phyloP scores from a whole-genome alignment of 2,113 vertebrate genomes.

The Misgurnus anguillicaudatus region DNA sequence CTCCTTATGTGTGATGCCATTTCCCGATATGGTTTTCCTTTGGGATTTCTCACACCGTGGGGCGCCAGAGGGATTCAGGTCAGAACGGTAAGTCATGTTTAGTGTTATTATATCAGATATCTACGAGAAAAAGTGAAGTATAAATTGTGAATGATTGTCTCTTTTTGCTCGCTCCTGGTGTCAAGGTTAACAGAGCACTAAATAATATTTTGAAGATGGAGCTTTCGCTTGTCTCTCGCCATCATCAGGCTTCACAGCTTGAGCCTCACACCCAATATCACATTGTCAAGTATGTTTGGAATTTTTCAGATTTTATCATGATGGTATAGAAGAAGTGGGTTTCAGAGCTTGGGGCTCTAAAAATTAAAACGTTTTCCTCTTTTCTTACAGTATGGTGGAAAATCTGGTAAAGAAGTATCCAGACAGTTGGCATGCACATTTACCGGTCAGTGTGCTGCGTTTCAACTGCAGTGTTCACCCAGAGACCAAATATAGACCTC shows the following conservation, averaged over 20 bases:
- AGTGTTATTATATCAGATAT: neutral
- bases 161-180: neutral
- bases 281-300: constrained; percentile 64
- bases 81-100: constrained; percentile 31
- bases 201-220: constrained; percentile 59
- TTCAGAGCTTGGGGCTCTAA: too few relatives aligned
- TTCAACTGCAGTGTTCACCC: constrained; percentile 68
- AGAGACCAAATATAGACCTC: constrained; percentile 63
- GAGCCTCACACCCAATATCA: constrained; percentile 64
- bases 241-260: constrained; percentile 63
- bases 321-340: neutral
- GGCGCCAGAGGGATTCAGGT: constrained; percentile 25
- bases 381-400: constrained; percentile 62
- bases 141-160: neutral
- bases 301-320: neutral
- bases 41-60: constrained; percentile 64
- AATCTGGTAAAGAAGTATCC: constrained; percentile 62
- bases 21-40: constrained; percentile 66
- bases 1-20: constrained; percentile 61
- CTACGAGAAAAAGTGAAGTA: neutral
- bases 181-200: constrained; percentile 68
- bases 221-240: constrained; percentile 57
- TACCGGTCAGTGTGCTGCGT: constrained; percentile 68
- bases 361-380: neutral
- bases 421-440: constrained; percentile 68